Base-by-base conservation (phyloP, 2,888 invertebrate species). In the Agonum fuliginosum region DNA sequence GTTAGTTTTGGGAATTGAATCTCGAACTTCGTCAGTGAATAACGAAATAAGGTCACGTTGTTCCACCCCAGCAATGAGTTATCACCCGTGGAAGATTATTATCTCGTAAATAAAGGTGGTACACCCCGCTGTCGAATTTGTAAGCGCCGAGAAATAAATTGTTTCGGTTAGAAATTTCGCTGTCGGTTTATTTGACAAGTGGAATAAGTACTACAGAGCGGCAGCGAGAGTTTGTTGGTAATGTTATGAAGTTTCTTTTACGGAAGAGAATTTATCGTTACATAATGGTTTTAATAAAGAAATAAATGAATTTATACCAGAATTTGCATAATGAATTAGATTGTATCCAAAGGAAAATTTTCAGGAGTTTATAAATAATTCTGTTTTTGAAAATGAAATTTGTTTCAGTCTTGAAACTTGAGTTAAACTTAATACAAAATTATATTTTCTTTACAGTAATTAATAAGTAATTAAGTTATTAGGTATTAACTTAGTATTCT, bases 121-220 rank as follows among this genome's bases (percentile, higher is more conserved):
- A 17, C 17, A 48, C 34, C 30, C 14, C 24, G 58, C 58, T 62
- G 58, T 62, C 58, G 58, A 62, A 62, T 62, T 46, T 22, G 8
- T 62, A 62, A 62, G 30, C 58, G 58, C 30, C 58, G 12, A 30
- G 58, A 62, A 62, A 62, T 62, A 62, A 62, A 62, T 62, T 62
- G 30, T 62, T 30, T 30, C 30, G 17, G 6, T 27, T 62, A 17
- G 30, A 62, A 62, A 30, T 34, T 62, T 27, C 30, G 58, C 30
- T 30, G 58, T 62, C 30, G 58, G 58, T 62, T 30, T 62, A 62
- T 62, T 62, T 62, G 58, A 62, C 27, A 62, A 19, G 58, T 62
- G 30, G 58, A 62, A 30, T 34, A 22, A 54, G 24, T 54, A 54
- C 12, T 54, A 10, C 54, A 54, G n/a, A 19, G 48, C 19, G n/a